Evolutionary conservation across 2,888 invertebrate species (phyloP), one percentile per base, ranked within the genome.

Genomic region (Coronaproctus castanopsis): DNA sequence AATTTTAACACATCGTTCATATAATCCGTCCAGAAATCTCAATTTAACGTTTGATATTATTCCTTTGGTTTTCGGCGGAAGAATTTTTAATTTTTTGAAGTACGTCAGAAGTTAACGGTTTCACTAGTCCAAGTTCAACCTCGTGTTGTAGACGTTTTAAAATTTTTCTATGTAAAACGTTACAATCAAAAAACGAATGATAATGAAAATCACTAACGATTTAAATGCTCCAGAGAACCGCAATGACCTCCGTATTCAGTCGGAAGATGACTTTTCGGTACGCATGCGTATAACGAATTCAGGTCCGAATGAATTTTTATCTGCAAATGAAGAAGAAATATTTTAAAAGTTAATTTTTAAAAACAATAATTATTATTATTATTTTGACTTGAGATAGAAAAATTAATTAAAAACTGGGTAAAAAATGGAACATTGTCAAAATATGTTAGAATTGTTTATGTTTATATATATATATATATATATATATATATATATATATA

Each of bases 181-280:
- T n/a, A n/a, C n/a, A n/a, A n/a, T n/a, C n/a, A n/a, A n/a, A n/a
- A n/a, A n/a, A n/a, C n/a, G n/a, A n/a, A n/a, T n/a, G n/a, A n/a
- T n/a, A n/a, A n/a, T n/a, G n/a, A n/a, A n/a, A n/a, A n/a, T n/a
- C n/a, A 56, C 69, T 69, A 67, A 69, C 70, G 67, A 66, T 67
- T 65, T 61, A 66, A 65, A 63, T 68, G 63, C 18, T 58, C 2
- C 24, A 62, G 52, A 18, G 63, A 61, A 1, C 63, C 62, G 3
- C 60, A 62, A 20, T 61, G 61, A 54, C 89, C 89, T 18, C 88
- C 89, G 66, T 87, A 89, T 68, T 89, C 89, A 51, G 77, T 72
- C 0, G 89, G 89, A 62, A 89, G 71, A 70, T 87, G 79, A 63
- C 85, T 85, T 67, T 80, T 80, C 2, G 87, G 87, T 57, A 89